Evolutionary conservation across 2,113 vertebrate genomes (phyloP), one percentile per base, ranked within the genome.

Genomic region (Alosa alosa): DNA sequence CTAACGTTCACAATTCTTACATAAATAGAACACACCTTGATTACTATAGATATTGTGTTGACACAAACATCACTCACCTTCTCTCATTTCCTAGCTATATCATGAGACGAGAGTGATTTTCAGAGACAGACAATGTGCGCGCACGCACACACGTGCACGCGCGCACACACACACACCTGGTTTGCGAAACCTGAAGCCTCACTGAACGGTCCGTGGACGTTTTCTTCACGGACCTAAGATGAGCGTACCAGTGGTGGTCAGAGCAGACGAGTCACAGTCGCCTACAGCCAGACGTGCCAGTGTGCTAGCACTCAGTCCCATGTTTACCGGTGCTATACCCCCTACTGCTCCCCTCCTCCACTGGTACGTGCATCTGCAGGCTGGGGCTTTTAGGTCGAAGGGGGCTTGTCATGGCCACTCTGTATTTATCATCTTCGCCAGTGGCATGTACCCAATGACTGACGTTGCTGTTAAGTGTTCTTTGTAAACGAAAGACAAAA

Each of bases 401-500:
- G 39, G 31, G 36, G 31, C 15, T 36, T 15, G 31, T 25, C 64
- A 68, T n/a, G 15, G 72, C 13, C 25, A 31, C 17, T 15, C 72
- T 78, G 72, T 39, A 36, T 31, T 39, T 31, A 36, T 41, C 72
- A 78, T 78, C 72, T 78, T 78, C 31, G 39, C 31, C 31, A 11
- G 72, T 78, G 72, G 72, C 72, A 78, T 78, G 72, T 78, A 36
- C 31, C 72, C 1, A 36, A 15, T 39, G 72, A 78, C 72, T 78
- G 72, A 78, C 13, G 72, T 39, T 78, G 72, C 72, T 78, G 72
- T 78, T 78, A 78, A 31, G 36, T 78, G 72, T 78, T 78, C 72
- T 78, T 78, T 78, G 72, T 78, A 78, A 78, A 78, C 4, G 72
- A 78, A 75, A 36, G 10, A 11, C 9, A 78, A 78, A 78, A 78